A percentile compares a stretch with the other conserved stretches of the same genome.
These are phyloP conservation scores for Engraulis encrasicolus DNA, from an alignment of 2,113 vertebrate species.

Conservation along the genomic window DNA sequence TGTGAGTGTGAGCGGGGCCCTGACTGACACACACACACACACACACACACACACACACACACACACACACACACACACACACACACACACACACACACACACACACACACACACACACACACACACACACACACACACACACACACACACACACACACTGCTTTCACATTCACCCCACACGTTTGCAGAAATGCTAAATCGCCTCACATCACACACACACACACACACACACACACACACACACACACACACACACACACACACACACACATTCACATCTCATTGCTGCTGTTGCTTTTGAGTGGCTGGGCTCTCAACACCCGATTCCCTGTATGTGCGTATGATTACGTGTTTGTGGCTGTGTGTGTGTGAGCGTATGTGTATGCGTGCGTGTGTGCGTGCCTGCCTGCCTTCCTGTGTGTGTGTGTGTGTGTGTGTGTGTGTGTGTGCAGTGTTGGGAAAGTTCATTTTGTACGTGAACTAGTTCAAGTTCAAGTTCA, in stretches of 20 bases:
- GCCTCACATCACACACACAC: too few species aligned
- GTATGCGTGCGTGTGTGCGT: too few species aligned
- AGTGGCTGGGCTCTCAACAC: conserved; percentile 8
- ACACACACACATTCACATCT: too few species aligned
- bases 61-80: background rate
- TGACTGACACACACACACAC: background rate
- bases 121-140: background rate
- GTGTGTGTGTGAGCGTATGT: background rate
- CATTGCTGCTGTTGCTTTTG: conserved; percentile 23
- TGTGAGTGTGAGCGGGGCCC: background rate
- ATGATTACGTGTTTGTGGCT: conserved; percentile 14
- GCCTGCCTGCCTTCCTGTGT: too few species aligned
- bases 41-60: background rate
- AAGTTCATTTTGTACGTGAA: too few species aligned
- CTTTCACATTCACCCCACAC: conserved; percentile 33
- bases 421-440: background rate
- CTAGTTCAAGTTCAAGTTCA: too few species aligned
- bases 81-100: background rate
- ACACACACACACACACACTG: background rate
- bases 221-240: too few species aligned
- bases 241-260: too few species aligned
- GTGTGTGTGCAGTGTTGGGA: background rate
- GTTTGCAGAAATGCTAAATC: conserved; percentile 31
- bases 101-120: background rate
- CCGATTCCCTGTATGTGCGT: conserved; percentile 19